Evolutionary conservation across 2,113 vertebrate species (phyloP).

Genomic region (Tetraodon nigroviridis): DNA sequence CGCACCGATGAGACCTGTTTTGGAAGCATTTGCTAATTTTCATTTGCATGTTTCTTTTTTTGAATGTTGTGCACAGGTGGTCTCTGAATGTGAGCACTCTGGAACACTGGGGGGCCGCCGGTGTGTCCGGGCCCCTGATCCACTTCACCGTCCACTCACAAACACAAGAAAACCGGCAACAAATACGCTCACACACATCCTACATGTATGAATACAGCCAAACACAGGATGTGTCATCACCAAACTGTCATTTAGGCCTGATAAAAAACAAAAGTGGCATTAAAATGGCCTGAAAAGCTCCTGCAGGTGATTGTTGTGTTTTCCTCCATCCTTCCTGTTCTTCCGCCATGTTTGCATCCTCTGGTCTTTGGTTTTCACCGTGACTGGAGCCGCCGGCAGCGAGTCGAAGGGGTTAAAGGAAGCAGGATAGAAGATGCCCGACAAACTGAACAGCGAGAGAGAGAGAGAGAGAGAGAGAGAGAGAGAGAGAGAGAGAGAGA

Average conservation of each 20-base stretch:
- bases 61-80: too few relatives aligned
- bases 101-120: too few relatives aligned
- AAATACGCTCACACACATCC: conserved; percentile 14
- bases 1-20: neutral
- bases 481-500: conserved; percentile 1
- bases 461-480: conserved; percentile 2
- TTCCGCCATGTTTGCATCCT: conserved; percentile 64
- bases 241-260: neutral
- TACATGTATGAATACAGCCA: conserved; percentile 24
- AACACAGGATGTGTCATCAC: neutral
- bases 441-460: conserved; percentile 26
- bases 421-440: conserved; percentile 36
- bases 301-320: conserved; percentile 38
- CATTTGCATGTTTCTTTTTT: conserved; percentile 69
- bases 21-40: conserved; percentile 50
- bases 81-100: conserved; percentile 23
- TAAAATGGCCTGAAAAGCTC: conserved; percentile 9
- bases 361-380: conserved; percentile 68
- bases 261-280: neutral
- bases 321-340: conserved; percentile 66
- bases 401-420: conserved; percentile 30
- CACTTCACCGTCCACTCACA: conserved; percentile 10
- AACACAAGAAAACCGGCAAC: neutral
- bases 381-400: conserved; percentile 66
- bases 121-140: conserved; percentile 43